Conservation (phyloP, 1,140 invertebrate genomes). For the Zaprionus nigranus region DNA sequence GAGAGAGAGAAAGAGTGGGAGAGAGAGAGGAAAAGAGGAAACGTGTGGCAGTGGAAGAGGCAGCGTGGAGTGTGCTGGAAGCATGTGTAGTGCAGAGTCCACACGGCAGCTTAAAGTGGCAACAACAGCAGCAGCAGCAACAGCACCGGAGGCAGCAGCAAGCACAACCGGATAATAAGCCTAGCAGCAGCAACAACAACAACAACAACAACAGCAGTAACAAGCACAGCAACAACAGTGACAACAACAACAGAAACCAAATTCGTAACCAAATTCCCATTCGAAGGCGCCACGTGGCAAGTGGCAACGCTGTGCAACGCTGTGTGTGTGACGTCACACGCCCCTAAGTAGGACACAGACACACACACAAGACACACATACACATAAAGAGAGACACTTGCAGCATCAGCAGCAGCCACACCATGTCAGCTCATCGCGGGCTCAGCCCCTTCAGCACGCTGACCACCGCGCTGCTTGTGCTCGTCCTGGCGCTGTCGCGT, state of each 20-base stretch:
- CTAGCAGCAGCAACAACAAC: constrained; percentile 41
- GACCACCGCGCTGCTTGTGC: constrained; percentile 54
- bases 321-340: constrained; percentile 60
- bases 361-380: neutral
- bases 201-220: constrained; percentile 13
- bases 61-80: constrained; percentile 57
- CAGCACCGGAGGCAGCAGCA: constrained; percentile 45
- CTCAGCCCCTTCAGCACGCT: constrained; percentile 40
- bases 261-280: constrained; percentile 23
- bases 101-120: constrained; percentile 76
- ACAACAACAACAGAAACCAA: constrained; percentile 30
- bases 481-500: constrained; percentile 34
- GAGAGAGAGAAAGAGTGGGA: neutral
- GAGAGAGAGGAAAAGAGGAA: neutral
- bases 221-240: constrained; percentile 5
- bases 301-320: constrained; percentile 12
- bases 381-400: neutral
- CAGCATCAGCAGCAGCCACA: constrained; percentile 28
- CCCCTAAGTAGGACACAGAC: constrained; percentile 64
- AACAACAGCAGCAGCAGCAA: constrained; percentile 56
- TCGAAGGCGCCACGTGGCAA: constrained; percentile 15
- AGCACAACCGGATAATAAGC: constrained; percentile 75
- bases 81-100: constrained; percentile 74
- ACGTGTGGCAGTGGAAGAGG: constrained; percentile 5
- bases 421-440: constrained; percentile 32